These are phyloP conservation scores for Anniella stebbinsi DNA, from an alignment of 2,797 vertebrate genomes.

Conservation along the genomic window DNA sequence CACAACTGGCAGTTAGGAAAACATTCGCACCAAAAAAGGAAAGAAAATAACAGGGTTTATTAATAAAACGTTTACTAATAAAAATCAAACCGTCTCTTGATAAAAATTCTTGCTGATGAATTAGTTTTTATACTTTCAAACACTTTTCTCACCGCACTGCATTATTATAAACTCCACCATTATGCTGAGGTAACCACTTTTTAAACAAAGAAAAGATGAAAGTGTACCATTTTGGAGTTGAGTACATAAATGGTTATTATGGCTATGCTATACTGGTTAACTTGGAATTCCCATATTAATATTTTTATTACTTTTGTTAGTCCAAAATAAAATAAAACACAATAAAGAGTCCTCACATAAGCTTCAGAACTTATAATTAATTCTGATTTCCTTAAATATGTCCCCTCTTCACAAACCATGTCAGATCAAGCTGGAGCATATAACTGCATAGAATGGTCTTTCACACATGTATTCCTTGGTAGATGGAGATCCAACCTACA, in stretches of 20 bases:
- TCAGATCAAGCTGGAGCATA: not conserved
- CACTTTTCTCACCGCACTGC: not conserved
- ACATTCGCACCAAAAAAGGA: not conserved
- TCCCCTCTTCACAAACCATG: not conserved
- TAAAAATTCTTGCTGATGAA: not conserved
- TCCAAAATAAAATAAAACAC: not conserved
- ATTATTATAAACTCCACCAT: not conserved
- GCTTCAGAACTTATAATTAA: not conserved
- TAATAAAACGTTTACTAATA: not conserved
- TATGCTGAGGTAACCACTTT: not conserved
- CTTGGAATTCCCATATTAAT: not conserved
- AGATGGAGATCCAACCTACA: not conserved
- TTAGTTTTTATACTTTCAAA: not conserved
- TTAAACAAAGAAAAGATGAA: not conserved
- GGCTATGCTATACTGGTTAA: not conserved
- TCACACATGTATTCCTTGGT: not conserved
- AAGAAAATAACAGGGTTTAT: not conserved
- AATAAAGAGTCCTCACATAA: not conserved
- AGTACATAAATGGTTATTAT: not conserved
- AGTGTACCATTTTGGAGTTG: not conserved
- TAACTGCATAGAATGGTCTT: not conserved
- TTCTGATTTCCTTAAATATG: not conserved
- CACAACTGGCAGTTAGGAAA: not conserved
- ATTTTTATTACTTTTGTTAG: conserved; percentile 4
- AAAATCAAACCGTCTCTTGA: not conserved